Evolutionary conservation across 2,113 vertebrate genomes (phyloP), one percentile per base, ranked within the genome.

Genomic region (Python bivittatus): DNA sequence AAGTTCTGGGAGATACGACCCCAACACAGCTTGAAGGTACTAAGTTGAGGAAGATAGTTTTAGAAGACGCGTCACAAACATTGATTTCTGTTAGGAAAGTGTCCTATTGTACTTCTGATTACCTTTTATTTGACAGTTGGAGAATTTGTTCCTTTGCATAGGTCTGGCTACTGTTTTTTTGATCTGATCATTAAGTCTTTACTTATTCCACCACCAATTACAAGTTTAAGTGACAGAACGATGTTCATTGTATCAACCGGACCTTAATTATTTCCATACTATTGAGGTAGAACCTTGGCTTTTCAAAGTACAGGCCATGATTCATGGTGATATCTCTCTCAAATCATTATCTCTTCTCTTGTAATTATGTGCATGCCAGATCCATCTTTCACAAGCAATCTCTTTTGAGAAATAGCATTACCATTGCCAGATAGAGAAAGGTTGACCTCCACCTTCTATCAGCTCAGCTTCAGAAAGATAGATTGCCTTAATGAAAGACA

Each of bases 401-500:
- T 84, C 0, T 88, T 86, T 93, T 64, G 61, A 68, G 61, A 88
- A 87, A 56, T 8, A 92, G 29, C 5, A 6, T 84, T 87, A 42
- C 54, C 93, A 93, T 93, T 95, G 93, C 85, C 92, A 89, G 0
- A 91, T 27, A 56, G 61, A 95, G 20, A 4, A 27, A 61, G 38
- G 94, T 94, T 89, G 94, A 90, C 90, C 88, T 79, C 33, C 4
- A 85, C 92, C 42, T 88, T 64, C 68, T 94, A 33, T 92, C 84
- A 95, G 83, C 20, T 93, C 91, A 84, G 23, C 29, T 95, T 92
- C n/a, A 94, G 91, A 93, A 95, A 88, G 88, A 94, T 91, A 93
- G 90, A 94, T 94, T 83, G 38, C 61, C 3, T 1, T 88, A 95
- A 93, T 94, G 95, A 93, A 96, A 93, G 1, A 9, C 57, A 91